Evolutionary conservation across 2,888 invertebrate species (phyloP).

Genomic region (Cheilosia urbana): DNA sequence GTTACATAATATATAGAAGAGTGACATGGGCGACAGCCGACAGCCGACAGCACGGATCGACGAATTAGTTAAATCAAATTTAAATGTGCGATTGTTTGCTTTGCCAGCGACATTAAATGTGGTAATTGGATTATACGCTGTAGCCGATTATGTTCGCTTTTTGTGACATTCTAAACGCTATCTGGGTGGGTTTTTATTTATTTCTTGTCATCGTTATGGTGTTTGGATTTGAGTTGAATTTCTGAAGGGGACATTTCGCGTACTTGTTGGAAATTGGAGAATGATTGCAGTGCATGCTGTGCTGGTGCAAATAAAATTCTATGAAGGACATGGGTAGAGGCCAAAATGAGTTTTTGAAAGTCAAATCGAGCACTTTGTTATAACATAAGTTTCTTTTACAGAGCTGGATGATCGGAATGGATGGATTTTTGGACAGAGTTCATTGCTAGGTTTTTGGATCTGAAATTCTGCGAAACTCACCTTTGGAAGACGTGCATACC

Average conservation of each 20-base stretch:
- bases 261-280: no score
- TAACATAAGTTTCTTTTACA: no score
- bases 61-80: conserved; percentile 62
- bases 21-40: conserved; percentile 1
- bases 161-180: conserved; percentile 31
- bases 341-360: no score
- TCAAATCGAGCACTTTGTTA: no score
- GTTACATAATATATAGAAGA: conserved; percentile 34
- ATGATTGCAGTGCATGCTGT: no score
- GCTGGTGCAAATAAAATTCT: no score
- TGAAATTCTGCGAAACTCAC: no score
- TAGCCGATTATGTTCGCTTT: conserved; percentile 12
- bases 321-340: no score
- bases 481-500: no score
- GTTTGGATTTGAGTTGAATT: neutral
- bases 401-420: no score
- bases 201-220: neutral
- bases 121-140: conserved; percentile 46
- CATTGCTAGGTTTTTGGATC: no score
- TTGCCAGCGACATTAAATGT: conserved; percentile 29
- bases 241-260: neutral
- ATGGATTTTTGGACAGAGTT: no score
- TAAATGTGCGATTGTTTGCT: conserved; percentile 42
- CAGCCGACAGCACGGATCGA: conserved; percentile 20
- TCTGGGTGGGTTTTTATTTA: neutral